Conservation (phyloP, 2,797 vertebrate species). For the Poeciliopsis presidionis region DNA sequence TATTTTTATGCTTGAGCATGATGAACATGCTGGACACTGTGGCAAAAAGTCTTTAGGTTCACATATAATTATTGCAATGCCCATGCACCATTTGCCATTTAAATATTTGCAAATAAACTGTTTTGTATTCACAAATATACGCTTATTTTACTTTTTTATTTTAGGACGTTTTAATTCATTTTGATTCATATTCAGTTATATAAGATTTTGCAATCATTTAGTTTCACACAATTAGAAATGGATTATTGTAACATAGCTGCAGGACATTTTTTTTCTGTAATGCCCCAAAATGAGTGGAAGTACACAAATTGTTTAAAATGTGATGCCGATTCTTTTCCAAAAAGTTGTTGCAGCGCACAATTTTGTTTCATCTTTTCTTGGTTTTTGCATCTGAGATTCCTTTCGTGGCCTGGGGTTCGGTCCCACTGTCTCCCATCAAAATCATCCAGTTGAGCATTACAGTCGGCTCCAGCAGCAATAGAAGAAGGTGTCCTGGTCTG, state of each 20-base stretch:
- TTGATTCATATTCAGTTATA: not conserved
- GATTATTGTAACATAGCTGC: not conserved
- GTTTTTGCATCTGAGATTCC: not conserved
- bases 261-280: not conserved
- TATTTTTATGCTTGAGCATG: not conserved
- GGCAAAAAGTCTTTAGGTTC: not conserved
- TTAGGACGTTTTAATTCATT: not conserved
- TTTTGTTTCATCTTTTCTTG: not conserved
- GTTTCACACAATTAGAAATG: not conserved
- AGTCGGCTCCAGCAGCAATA: not conserved
- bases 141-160: not conserved
- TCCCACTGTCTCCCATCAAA: not conserved
- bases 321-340: not conserved
- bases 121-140: not conserved
- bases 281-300: not conserved
- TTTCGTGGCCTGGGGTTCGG: not conserved
- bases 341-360: not conserved
- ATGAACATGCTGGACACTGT: too few species aligned
- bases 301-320: not conserved
- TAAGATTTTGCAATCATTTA: not conserved
- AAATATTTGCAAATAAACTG: not conserved
- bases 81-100: too few species aligned
- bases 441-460: not conserved
- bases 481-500: constrained; percentile 3
- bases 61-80: too few species aligned